Conservation (phyloP, 2,888 invertebrate genomes). For the Eupithecia centaureata region DNA sequence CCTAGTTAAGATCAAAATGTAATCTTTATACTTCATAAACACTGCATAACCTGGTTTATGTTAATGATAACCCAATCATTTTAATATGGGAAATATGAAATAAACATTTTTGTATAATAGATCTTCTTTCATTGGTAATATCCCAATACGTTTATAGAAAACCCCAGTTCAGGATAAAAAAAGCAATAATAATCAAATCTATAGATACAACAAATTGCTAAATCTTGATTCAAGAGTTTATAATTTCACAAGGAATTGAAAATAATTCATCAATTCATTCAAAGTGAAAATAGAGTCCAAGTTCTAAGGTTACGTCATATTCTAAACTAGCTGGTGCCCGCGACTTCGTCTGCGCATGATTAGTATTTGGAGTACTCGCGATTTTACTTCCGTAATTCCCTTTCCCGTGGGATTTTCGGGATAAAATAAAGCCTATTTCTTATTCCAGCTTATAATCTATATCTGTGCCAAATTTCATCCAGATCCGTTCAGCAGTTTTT, state of each 20-base stretch:
- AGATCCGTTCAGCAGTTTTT: too few species aligned
- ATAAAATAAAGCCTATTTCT: too few species aligned
- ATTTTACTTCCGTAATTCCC: too few species aligned
- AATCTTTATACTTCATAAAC: conserved; percentile 54
- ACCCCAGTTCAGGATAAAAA: background rate
- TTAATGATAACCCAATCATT: conserved; percentile 57
- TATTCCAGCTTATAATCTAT: too few species aligned
- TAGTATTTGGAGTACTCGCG: too few species aligned
- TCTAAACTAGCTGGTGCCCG: too few species aligned
- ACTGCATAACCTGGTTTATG: conserved; percentile 73
- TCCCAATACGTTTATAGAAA: background rate
- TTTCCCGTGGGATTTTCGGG: too few species aligned
- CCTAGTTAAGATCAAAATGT: conserved; percentile 70
- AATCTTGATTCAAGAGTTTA: background rate
- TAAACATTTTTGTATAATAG: conserved; percentile 71
- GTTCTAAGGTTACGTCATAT: conserved; percentile 22
- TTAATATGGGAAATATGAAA: conserved; percentile 67
- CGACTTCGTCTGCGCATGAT: too few species aligned
- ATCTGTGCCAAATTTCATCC: too few species aligned
- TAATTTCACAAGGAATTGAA: background rate
- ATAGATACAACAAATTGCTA: background rate
- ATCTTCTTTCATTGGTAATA: background rate
- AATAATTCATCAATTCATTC: background rate
- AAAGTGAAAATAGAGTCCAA: background rate
- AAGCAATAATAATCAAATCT: background rate